A percentile compares a stretch with the other conserved stretches of the same genome.
Conservation (phyloP, 2,888 invertebrate genomes). For the Emesis furor region DNA sequence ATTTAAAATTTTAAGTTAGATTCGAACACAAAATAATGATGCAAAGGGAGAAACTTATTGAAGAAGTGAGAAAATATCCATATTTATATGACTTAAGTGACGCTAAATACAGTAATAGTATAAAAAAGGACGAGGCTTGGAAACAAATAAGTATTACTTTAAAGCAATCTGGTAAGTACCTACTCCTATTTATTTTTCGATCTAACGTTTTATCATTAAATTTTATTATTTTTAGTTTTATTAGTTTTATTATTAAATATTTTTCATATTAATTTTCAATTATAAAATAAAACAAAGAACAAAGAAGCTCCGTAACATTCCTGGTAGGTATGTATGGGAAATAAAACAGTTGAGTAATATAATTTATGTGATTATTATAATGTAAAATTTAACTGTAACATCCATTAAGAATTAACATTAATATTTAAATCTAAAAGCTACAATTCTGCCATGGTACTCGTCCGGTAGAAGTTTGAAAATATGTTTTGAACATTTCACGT, state of each 20-base stretch:
- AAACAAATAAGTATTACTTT: constrained; percentile 63
- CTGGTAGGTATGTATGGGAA: no score
- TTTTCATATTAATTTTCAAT: no score
- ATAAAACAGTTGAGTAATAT: no score
- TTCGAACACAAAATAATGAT: constrained; percentile 39
- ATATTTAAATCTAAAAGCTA: neutral
- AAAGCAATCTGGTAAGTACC: constrained; percentile 40
- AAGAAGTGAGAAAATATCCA: constrained; percentile 73
- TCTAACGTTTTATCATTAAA: no score
- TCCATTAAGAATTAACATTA: no score
- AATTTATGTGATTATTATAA: no score
- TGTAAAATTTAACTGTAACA: no score
- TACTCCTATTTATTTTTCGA: neutral
- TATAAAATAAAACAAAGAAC: no score
- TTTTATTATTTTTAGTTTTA: no score
- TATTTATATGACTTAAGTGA: constrained; percentile 69
- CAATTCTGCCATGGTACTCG: constrained; percentile 38
- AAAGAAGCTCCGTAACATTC: no score
- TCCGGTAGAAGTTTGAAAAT: constrained; percentile 50
- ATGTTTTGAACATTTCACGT: constrained; percentile 44
- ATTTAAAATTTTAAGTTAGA: neutral
- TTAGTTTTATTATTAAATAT: no score
- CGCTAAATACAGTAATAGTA: constrained; percentile 52
- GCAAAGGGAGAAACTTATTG: constrained; percentile 67
- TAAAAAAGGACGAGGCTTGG: constrained; percentile 69